Evolutionary conservation across 2,888 invertebrate species (phyloP).

Genomic region (Serrognathus titanus): DNA sequence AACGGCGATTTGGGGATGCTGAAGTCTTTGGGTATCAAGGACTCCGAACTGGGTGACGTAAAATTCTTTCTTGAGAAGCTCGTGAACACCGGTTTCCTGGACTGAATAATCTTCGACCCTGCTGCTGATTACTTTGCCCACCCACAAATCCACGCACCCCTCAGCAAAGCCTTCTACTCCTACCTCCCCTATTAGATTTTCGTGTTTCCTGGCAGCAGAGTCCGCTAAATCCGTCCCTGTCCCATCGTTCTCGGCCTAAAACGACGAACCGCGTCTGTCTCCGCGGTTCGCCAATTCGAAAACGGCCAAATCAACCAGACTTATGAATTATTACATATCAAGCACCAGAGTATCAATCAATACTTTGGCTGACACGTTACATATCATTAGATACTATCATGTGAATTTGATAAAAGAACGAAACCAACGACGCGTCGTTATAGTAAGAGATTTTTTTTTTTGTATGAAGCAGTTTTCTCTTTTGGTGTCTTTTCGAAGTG

Average conservation of each 20-base stretch:
- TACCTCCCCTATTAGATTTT: slow-evolving; percentile 40
- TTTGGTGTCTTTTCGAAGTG: background rate
- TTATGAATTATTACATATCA: slow-evolving; percentile 45
- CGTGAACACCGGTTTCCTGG: slow-evolving; percentile 92
- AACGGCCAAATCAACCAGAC: slow-evolving; percentile 27
- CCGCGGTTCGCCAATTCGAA: slow-evolving; percentile 40
- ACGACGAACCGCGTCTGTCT: slow-evolving; percentile 4
- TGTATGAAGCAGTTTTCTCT: background rate
- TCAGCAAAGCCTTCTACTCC: slow-evolving; percentile 72
- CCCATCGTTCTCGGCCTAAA: slow-evolving; percentile 1
- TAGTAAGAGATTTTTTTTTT: background rate
- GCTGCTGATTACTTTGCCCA: slow-evolving; percentile 67
- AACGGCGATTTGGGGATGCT: slow-evolving; percentile 93
- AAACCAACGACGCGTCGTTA: background rate
- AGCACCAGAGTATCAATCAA: slow-evolving; percentile 33
- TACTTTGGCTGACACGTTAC: slow-evolving; percentile 25
- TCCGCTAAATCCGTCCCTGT: slow-evolving; percentile 41
- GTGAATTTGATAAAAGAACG: slow-evolving; percentile 12
- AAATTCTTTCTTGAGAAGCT: slow-evolving; percentile 95
- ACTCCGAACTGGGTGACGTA: slow-evolving; percentile 91
- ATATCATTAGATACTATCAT: slow-evolving; percentile 36
- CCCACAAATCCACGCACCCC: slow-evolving; percentile 60
- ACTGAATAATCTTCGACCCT: slow-evolving; percentile 61
- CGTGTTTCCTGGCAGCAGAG: slow-evolving; percentile 43
- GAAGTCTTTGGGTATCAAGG: slow-evolving; percentile 91